Evolutionary conservation across 1,140 invertebrate species (phyloP), one percentile per base, ranked within the genome.

Genomic region (Ericerus pela): DNA sequence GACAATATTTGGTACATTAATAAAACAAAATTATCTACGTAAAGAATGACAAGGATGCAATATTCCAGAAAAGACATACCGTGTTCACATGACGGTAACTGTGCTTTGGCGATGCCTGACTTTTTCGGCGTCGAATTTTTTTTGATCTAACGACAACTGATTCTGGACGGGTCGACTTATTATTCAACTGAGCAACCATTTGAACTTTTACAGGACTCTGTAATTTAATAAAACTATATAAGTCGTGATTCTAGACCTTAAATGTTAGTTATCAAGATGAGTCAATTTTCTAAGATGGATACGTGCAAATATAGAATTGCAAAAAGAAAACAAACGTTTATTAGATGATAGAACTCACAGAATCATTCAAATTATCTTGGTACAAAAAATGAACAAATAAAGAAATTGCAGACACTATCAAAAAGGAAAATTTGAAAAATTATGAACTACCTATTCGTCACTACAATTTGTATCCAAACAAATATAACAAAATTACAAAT

Each of bases 151-250:
- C 62, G 24, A 73, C 66, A 59, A 77, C 64, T 10, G 76, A 75
- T 67, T 79, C 74, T 0, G 76, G 72, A 51, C 53, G 55, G 22
- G 43, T 63, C 77, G 74, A 57, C 72, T 74, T 36, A 70, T 73
- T 68, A 58, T 79, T 79, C 18, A 81, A 58, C 61, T 80, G 76
- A 8, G 77, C 74, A 59, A 76, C 80, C 2, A 79, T 62, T 10
- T 73, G 72, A 3, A 76, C 72, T 65, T 78, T 80, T 0, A 73
- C 63, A 1, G 76, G 75, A 61, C 69, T 75, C 67, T 75, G 58
- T 11, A 65, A 66, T 54, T 14, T 29, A 47, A 14, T 41, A 22
- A 33, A 22, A 14, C 1, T 10, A 18, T 10, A 18, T 10, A 10
- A 10, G 8, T 51, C 8, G 8, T 51, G 43, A 18, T 24, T 18